Percentiles rank a stretch among this genome's conserved stretches.
Evolutionary conservation across 2,113 vertebrate species (phyloP).

Genomic region (cat (Felis catus)): F.catus_Fca126_mat1.0 CM031419.1:194841001-194841500

Average conservation of each 20-base stretch:
- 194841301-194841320: neutral
- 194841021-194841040: neutral
- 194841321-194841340: neutral
- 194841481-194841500: neutral
- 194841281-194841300: neutral
- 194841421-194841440: neutral
- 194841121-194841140: neutral
- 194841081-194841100: neutral
- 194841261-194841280: neutral
- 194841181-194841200: neutral
- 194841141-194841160: neutral
- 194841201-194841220: neutral
- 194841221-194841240: neutral
- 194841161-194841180: neutral
- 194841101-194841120: neutral
- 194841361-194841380: neutral
- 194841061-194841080: neutral
- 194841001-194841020: neutral
- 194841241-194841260: conserved; percentile 1
- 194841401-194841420: neutral
- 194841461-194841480: neutral
- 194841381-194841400: conserved; percentile 18
- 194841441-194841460: neutral
- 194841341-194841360: neutral
- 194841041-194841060: neutral